Evolutionary conservation across 35 echinoderm and acorn worm genomes (phyloP), one percentile per base, ranked within the genome.

Genomic region (Antedon bifida): DNA sequence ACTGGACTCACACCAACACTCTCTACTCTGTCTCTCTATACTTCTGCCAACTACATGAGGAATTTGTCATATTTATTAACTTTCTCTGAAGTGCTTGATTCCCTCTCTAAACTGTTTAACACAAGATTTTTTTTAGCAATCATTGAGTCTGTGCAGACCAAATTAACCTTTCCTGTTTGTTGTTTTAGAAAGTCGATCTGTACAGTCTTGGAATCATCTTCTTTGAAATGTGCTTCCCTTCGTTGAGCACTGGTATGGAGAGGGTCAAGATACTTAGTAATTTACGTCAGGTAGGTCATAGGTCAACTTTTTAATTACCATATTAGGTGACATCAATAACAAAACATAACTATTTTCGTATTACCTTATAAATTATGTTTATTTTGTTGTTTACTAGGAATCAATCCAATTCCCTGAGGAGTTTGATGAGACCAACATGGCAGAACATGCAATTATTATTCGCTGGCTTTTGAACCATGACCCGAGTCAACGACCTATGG

Each of bases 171-270:
- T n/a, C n/a, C n/a, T n/a, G n/a, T n/a, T n/a, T n/a, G n/a, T 64
- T 73, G 26, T 36, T 38, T 30, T 85, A 96, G 93, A 96, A 96
- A 91, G 93, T 96, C 44, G 93, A 96, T 81, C 55, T 96, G 35
- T 96, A 96, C 85, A 96, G 93, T 74, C 78, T 96, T 14, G 93
- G 93, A 23, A 92, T 96, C 31, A 96, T 96, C 90, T 96, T 96
- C 84, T 96, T 96, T 96, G 93, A 96, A 78, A 96, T 96, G 93
- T 96, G 93, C 33, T 86, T 46, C 35, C 83, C 88, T 5, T 74
- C 89, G 8, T 46, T 89, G 23, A 77, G 76, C 30, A 96, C 93
- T 75, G 87, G 87, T 34, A 96, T 96, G 93, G 93, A 96, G 39
- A 83, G 93, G 76, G 93, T 92, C 30, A 82, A 91, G 44, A 87